Evolutionary conservation across 2,888 invertebrate species (phyloP).

Genomic region (Nymphalis urticae): DNA sequence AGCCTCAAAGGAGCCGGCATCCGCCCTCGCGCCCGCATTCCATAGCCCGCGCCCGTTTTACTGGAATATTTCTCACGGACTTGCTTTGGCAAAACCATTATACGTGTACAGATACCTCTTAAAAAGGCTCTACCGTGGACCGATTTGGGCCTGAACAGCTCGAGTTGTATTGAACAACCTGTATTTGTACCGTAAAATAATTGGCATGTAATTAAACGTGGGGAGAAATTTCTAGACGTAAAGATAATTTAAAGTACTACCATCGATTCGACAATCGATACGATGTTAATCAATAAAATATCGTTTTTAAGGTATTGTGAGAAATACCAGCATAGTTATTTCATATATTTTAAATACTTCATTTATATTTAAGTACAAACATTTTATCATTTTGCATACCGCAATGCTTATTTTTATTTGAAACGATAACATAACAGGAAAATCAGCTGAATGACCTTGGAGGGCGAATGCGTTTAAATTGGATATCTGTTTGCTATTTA

Average conservation of each 20-base stretch:
- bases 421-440: slow-evolving; percentile 48
- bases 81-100: slow-evolving; percentile 77
- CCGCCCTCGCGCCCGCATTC: slow-evolving; percentile 78
- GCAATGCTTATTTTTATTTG: slow-evolving; percentile 31
- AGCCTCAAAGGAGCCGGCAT: slow-evolving; percentile 79
- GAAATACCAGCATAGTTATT: not conserved
- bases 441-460: slow-evolving; percentile 50
- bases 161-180: slow-evolving; percentile 45
- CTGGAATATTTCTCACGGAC: slow-evolving; percentile 81
- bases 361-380: slow-evolving; percentile 17
- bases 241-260: slow-evolving; percentile 35
- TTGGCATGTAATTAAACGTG: slow-evolving; percentile 46
- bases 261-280: slow-evolving; percentile 16
- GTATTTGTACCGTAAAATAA: slow-evolving; percentile 46
- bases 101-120: slow-evolving; percentile 50
- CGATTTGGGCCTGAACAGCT: slow-evolving; percentile 50
- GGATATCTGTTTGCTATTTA: slow-evolving; percentile 7
- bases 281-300: not conserved
- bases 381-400: slow-evolving; percentile 26
- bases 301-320: not conserved
- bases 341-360: slow-evolving; percentile 5
- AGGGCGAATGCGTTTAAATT: slow-evolving; percentile 23
- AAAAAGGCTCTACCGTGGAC: slow-evolving; percentile 49
- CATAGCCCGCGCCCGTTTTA: slow-evolving; percentile 65
- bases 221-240: slow-evolving; percentile 38